Evolutionary conservation across 2,113 vertebrate genomes (phyloP).

Genomic region (Rhinogobius similis): DNA sequence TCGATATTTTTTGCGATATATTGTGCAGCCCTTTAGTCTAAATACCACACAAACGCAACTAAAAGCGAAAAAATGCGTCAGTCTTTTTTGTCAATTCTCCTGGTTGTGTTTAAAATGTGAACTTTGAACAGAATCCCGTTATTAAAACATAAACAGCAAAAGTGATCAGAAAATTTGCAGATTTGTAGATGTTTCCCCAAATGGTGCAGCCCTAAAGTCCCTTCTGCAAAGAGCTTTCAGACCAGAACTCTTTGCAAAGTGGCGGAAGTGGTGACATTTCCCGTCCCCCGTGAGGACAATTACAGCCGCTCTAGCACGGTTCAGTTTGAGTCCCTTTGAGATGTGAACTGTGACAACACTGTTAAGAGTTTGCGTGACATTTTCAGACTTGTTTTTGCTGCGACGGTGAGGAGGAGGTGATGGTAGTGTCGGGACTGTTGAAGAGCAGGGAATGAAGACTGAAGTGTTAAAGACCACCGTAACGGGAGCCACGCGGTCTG

Average conservation of each 20-base stretch:
- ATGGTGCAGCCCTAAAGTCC: no score
- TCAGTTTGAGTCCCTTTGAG: conserved; percentile 24
- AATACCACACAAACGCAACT: no score
- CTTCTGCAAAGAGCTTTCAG: neutral
- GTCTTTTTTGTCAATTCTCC: no score
- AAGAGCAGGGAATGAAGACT: neutral
- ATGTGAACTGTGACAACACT: neutral
- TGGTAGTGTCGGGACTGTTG: neutral
- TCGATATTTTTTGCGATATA: no score
- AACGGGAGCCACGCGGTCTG: no score
- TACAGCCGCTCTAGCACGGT: conserved; percentile 15
- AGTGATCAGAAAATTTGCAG: no score
- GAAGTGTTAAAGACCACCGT: neutral
- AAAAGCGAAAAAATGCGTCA: no score
- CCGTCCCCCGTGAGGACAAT: conserved; percentile 39
- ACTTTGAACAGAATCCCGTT: no score
- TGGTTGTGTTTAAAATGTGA: no score
- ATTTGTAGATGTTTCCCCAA: no score
- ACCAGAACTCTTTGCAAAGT: neutral
- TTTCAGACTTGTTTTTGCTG: neutral
- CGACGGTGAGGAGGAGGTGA: neutral
- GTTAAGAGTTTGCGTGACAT: neutral
- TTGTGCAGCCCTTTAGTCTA: no score
- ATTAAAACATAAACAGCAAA: no score
- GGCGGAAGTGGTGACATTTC: neutral